These are phyloP conservation scores for Lepetodrilus schrolli DNA, from an alignment of 2,888 invertebrate species.

Conservation along the genomic window DNA sequence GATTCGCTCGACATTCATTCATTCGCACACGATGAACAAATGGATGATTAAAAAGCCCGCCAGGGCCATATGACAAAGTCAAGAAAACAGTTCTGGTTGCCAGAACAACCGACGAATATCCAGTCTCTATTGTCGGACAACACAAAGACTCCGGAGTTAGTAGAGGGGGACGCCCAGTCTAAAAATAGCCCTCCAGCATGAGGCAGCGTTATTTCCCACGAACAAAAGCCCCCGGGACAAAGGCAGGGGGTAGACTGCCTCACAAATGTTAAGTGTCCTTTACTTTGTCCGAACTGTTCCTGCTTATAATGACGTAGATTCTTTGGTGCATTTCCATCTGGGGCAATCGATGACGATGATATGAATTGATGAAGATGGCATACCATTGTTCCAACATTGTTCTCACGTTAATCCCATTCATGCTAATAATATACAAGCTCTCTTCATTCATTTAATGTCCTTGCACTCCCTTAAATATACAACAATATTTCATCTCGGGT, in stretches of 20 bases:
- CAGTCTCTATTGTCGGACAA: not conserved
- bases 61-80: not conserved
- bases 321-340: too few species aligned
- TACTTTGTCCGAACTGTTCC: too few species aligned
- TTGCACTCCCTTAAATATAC: too few species aligned
- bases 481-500: too few species aligned
- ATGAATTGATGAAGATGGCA: too few species aligned
- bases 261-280: too few species aligned
- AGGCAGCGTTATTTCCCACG: conserved; percentile 26
- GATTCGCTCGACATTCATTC: not conserved
- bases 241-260: not conserved
- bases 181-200: conserved; percentile 17
- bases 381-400: too few species aligned
- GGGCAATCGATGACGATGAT: too few species aligned
- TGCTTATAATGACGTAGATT: too few species aligned
- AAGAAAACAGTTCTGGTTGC: not conserved
- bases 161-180: conserved; percentile 13
- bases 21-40: not conserved
- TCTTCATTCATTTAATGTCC: too few species aligned
- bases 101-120: conserved; percentile 15
- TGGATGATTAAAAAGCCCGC: not conserved
- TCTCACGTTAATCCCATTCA: not conserved
- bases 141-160: not conserved
- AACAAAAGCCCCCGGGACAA: conserved; percentile 25
- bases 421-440: not conserved